Conservation (phyloP, 2,888 invertebrate genomes). For the Dusona sp. region DNA sequence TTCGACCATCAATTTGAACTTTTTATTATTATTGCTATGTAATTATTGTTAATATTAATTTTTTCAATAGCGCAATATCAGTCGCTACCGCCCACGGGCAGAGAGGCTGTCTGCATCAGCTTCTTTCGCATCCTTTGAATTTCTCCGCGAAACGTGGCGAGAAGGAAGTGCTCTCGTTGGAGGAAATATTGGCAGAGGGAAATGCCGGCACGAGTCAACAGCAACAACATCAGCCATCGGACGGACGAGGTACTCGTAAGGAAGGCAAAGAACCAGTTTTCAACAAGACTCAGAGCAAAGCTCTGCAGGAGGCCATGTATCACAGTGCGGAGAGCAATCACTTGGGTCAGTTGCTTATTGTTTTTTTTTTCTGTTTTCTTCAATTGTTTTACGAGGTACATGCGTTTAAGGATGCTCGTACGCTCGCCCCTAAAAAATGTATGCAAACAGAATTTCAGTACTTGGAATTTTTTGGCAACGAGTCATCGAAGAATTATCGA, state of each 20-base stretch:
- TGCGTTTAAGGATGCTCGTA: background rate
- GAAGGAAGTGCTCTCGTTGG: slow-evolving; percentile 92
- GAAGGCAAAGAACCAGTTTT: slow-evolving; percentile 85
- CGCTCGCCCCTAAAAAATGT: background rate
- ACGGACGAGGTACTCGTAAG: slow-evolving; percentile 81
- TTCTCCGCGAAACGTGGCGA: slow-evolving; percentile 86
- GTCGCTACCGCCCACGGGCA: slow-evolving; percentile 96
- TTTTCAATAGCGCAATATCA: slow-evolving; percentile 90
- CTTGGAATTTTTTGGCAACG: too few species aligned
- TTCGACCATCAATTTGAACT: background rate
- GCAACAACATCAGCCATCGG: slow-evolving; percentile 75
- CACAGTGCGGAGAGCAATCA: slow-evolving; percentile 97
- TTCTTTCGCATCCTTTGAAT: slow-evolving; percentile 90
- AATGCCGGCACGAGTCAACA: slow-evolving; percentile 81
- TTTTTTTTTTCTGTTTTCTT: background rate
- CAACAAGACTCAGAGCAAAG: slow-evolving; percentile 93
- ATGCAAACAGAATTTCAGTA: background rate
- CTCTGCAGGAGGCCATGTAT: slow-evolving; percentile 97
- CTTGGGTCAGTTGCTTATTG: slow-evolving; percentile 86
- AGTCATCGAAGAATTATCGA: too few species aligned
- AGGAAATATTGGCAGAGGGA: slow-evolving; percentile 96
- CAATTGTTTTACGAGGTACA: background rate
- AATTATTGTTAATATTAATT: background rate
- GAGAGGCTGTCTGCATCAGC: slow-evolving; percentile 90
- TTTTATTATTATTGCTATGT: background rate